These are phyloP conservation scores for Lampropteryx suffumata DNA, from an alignment of 2,888 invertebrate genomes.

Conservation along the genomic window DNA sequence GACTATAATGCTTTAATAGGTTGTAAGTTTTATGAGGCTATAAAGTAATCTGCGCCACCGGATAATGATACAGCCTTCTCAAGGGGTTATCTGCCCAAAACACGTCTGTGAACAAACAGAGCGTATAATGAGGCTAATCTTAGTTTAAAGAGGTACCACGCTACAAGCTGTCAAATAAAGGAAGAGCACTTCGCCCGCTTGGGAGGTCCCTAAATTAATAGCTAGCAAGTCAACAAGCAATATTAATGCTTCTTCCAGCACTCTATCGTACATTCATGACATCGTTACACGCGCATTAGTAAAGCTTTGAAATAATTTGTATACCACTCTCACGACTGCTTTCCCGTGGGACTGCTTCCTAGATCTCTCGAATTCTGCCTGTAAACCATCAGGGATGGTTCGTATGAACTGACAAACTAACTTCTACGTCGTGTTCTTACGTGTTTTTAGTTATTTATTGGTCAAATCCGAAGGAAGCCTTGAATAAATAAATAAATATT, in stretches of 20 bases:
- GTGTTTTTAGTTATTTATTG: no score
- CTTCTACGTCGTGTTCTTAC: no score
- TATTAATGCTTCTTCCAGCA: slow-evolving; percentile 33
- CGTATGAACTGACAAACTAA: no score
- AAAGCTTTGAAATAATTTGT: not conserved
- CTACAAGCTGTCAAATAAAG: slow-evolving; percentile 49
- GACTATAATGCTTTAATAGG: not conserved
- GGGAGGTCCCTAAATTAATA: slow-evolving; percentile 77
- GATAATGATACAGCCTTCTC: slow-evolving; percentile 31
- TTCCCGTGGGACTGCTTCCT: no score
- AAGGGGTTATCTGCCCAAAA: slow-evolving; percentile 43
- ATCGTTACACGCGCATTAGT: not conserved
- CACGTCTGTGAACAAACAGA: slow-evolving; percentile 30
- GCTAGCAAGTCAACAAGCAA: slow-evolving; percentile 52
- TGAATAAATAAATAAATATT: no score
- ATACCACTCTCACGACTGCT: not conserved
- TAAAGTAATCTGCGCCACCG: slow-evolving; percentile 13
- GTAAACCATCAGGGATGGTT: no score
- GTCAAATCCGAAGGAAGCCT: not conserved
- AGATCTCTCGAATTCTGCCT: no score
- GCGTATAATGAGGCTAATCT: slow-evolving; percentile 46
- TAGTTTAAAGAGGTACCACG: slow-evolving; percentile 42
- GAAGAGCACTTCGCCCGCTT: slow-evolving; percentile 51
- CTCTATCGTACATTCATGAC: not conserved
- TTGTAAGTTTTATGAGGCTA: not conserved